These are phyloP conservation scores for Allygus modestus DNA, from an alignment of 2,888 invertebrate genomes.

Conservation along the genomic window DNA sequence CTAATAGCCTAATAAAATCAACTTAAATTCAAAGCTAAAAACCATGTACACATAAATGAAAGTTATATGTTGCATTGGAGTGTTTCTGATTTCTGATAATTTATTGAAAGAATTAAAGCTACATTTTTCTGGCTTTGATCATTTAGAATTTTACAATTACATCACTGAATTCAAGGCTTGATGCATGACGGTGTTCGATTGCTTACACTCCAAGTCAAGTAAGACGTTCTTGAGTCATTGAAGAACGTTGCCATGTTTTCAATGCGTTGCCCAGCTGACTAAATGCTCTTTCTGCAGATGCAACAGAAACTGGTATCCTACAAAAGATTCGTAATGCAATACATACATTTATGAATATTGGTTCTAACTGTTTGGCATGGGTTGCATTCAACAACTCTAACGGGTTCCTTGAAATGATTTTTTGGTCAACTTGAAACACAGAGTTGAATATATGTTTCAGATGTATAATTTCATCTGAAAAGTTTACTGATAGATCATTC, in stretches of 20 bases:
- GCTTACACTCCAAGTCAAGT: neutral
- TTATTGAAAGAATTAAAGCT: conserved; percentile 27
- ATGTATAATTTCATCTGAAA: no score
- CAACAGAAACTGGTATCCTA: no score
- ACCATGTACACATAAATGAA: conserved; percentile 14
- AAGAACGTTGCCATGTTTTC: conserved; percentile 37
- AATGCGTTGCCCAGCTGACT: conserved; percentile 19
- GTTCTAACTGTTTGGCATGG: no score
- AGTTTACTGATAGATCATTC: no score
- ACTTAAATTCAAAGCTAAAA: neutral
- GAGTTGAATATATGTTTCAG: no score
- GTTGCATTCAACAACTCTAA: no score
- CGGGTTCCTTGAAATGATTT: no score
- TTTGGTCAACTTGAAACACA: no score
- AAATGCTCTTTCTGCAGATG: conserved; percentile 21
- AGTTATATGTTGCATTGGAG: conserved; percentile 29
- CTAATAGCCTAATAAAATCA: conserved; percentile 14
- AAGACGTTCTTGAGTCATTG: conserved; percentile 41
- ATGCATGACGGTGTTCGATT: conserved; percentile 30
- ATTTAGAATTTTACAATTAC: conserved; percentile 19
- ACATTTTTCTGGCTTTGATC: conserved; percentile 38
- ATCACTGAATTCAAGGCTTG: conserved; percentile 45
- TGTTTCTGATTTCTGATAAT: conserved; percentile 15
- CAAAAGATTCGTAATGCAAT: no score
- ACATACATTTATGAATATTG: no score